A percentile compares a stretch with the other conserved stretches of the same genome.
phyloP scores from a whole-genome alignment of 2,113 vertebrate genomes.

The Tychaedon coryphoeus region DNA sequence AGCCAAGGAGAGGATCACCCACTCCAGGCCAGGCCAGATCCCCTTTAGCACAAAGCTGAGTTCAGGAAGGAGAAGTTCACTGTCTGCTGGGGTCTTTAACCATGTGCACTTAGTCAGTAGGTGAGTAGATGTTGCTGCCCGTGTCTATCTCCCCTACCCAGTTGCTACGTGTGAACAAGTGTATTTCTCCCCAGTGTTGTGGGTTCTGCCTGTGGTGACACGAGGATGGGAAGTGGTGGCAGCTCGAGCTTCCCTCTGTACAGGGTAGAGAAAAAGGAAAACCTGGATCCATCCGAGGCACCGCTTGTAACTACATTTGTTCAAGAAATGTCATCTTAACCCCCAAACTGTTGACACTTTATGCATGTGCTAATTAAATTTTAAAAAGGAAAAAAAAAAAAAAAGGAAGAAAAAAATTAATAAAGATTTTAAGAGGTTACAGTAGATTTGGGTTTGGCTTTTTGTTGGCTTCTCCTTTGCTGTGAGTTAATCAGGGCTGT shows the following conservation, averaged over 20 bases:
- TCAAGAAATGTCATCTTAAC: constrained; percentile 54
- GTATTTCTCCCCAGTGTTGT: constrained; percentile 54
- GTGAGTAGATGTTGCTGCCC: constrained; percentile 69
- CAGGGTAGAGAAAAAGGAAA: constrained; percentile 28
- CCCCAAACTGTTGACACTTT: constrained; percentile 70
- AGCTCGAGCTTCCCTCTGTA: constrained; percentile 30
- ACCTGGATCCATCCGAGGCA: neutral
- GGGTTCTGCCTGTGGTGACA: constrained; percentile 52
- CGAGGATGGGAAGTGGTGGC: constrained; percentile 2
- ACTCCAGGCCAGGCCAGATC: neutral
- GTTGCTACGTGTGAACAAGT: constrained; percentile 64
- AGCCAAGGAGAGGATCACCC: neutral
- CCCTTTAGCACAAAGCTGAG: neutral
- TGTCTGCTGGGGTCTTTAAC: constrained; percentile 25
- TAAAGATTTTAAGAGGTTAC: constrained; percentile 71
- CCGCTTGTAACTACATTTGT: constrained; percentile 62
- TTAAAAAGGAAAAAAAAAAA: neutral
- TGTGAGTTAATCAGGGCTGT: neutral
- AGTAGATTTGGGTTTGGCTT: neutral
- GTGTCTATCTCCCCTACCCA: constrained; percentile 58
- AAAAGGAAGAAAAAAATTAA: neutral
- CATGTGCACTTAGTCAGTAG: constrained; percentile 67
- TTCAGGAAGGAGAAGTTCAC: neutral
- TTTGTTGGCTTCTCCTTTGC: neutral
- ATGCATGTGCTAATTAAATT: constrained; percentile 71